These are phyloP conservation scores for Labia minor DNA, from an alignment of 2,888 invertebrate species.

Conservation along the genomic window DNA sequence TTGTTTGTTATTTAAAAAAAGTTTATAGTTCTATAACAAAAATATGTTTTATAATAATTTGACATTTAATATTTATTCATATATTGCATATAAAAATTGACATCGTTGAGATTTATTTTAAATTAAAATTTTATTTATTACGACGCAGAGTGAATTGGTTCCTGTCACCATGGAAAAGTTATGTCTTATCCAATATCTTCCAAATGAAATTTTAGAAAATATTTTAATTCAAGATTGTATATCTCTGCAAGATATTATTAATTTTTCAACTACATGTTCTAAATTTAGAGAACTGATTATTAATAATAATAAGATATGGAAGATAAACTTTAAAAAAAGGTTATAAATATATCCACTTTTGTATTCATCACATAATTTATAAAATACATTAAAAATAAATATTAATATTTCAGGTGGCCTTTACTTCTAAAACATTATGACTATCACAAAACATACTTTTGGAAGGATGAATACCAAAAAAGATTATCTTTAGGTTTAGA, in stretches of 20 bases:
- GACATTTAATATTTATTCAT: no score
- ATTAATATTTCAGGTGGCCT: slow-evolving; percentile 37
- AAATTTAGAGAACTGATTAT: slow-evolving; percentile 26
- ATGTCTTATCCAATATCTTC: background rate
- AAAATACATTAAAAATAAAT: no score
- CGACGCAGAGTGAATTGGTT: no score
- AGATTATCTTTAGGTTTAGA: slow-evolving; percentile 33
- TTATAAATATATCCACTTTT: slow-evolving; percentile 2
- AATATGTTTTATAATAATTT: no score
- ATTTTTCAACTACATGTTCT: slow-evolving; percentile 3
- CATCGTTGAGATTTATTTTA: no score
- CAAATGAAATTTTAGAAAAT: background rate
- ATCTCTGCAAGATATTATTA: background rate
- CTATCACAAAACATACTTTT: slow-evolving; percentile 31
- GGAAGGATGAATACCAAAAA: slow-evolving; percentile 36
- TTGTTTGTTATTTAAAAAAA: no score
- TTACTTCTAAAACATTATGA: slow-evolving; percentile 33
- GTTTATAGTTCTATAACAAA: no score
- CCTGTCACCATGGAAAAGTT: background rate
- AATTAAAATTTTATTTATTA: no score
- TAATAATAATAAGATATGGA: slow-evolving; percentile 24
- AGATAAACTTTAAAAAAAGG: slow-evolving; percentile 18
- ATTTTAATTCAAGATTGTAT: background rate
- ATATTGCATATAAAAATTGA: no score
- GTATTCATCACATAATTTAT: background rate